Conservation (phyloP, 2,797 vertebrate species). For the Apogon talboti region DNA sequence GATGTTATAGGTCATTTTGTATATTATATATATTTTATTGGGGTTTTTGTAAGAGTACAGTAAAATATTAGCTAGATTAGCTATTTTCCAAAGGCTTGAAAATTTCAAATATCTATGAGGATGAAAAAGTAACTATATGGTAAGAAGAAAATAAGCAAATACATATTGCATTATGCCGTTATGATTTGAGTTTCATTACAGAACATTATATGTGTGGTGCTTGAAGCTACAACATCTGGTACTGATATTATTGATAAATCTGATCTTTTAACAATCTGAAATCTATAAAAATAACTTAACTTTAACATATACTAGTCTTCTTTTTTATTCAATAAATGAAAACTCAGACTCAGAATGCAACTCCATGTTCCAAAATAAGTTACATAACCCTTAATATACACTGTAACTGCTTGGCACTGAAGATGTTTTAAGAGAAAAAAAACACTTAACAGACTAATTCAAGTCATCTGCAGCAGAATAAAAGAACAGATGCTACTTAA, state of each 20-base stretch:
- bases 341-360: neutral
- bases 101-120: too few species aligned
- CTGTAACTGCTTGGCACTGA: constrained; percentile 3
- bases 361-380: neutral
- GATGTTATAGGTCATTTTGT: too few species aligned
- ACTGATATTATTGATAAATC: neutral
- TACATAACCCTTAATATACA: constrained; percentile 19
- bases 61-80: too few species aligned
- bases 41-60: too few species aligned
- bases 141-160: neutral
- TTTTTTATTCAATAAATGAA: neutral
- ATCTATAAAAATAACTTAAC: neutral
- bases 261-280: neutral
- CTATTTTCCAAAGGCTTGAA: too few species aligned
- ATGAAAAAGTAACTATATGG: too few species aligned
- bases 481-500: neutral
- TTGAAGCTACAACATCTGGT: neutral
- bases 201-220: neutral
- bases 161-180: too few species aligned
- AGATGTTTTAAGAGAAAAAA: neutral
- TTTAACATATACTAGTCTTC: neutral
- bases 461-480: neutral
- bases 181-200: neutral
- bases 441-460: neutral
- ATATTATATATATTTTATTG: too few species aligned